A percentile compares a stretch with the other conserved stretches of the same genome.
Evolutionary conservation across 2,797 vertebrate genomes (phyloP).

Genomic region (Crocidura indochinensis): DNA sequence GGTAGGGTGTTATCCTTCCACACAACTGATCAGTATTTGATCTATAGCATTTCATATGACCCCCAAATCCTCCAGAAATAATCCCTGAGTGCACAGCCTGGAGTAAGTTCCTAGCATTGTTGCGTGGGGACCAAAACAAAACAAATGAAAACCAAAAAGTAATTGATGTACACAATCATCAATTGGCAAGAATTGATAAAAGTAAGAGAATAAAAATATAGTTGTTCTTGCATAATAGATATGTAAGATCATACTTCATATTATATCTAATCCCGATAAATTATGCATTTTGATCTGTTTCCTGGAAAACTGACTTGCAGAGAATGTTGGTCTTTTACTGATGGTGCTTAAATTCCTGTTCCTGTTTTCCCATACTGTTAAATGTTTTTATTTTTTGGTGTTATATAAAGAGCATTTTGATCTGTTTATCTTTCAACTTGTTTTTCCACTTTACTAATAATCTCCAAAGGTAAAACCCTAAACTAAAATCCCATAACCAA

Average conservation of each 20-base stretch:
- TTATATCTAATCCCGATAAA: background rate
- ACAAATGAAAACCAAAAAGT: too few relatives aligned
- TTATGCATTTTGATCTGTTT: background rate
- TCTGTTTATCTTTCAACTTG: background rate
- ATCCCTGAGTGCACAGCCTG: too few relatives aligned
- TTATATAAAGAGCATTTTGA: background rate
- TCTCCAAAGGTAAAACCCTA: background rate
- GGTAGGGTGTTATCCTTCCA: too few relatives aligned
- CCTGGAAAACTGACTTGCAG: background rate
- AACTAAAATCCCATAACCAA: background rate
- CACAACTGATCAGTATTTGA: too few relatives aligned
- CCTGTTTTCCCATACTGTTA: background rate
- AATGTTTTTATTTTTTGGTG: background rate
- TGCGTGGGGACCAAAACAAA: too few relatives aligned
- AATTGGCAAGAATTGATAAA: background rate
- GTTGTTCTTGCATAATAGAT: background rate
- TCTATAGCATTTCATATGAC: too few relatives aligned
- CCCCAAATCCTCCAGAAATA: too few relatives aligned
- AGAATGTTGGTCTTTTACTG: background rate
- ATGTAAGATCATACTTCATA: background rate
- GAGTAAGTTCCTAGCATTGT: too few relatives aligned
- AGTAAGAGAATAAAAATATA: slow-evolving; percentile 47
- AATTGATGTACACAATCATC: too few relatives aligned
- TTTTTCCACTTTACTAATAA: background rate
- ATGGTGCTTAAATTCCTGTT: background rate